A percentile compares a stretch with the other conserved stretches of the same genome.
Evolutionary conservation across 2,113 vertebrate species (phyloP).

Genomic region (Ptilonorhynchus violaceus): DNA sequence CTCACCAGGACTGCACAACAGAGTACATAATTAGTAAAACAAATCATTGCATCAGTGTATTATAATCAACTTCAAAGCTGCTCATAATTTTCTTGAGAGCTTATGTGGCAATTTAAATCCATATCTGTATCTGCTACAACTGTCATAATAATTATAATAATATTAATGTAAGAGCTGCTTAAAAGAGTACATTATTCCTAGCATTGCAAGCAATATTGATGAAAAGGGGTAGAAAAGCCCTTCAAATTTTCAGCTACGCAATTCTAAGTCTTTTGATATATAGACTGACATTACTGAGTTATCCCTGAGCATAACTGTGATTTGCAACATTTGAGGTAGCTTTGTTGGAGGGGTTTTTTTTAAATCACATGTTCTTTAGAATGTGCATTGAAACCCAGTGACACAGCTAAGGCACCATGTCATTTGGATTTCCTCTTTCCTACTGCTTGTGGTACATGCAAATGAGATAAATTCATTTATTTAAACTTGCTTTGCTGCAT

Average conservation of each 20-base stretch:
- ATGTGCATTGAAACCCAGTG: background rate
- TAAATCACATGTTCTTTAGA: background rate
- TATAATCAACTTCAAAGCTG: background rate
- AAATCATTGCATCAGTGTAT: background rate
- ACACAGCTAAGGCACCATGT: background rate
- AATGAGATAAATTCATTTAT: background rate
- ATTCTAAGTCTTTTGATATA: background rate
- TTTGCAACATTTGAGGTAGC: background rate
- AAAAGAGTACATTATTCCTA: background rate
- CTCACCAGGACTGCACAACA: background rate
- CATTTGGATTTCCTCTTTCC: background rate
- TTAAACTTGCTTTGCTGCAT: background rate
- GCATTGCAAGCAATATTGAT: background rate
- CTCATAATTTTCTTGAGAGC: background rate
- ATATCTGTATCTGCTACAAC: background rate
- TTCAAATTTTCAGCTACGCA: background rate
- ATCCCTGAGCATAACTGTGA: background rate
- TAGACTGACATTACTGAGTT: background rate
- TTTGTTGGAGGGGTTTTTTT: rapidly evolving
- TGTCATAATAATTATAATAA: background rate
- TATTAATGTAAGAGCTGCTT: background rate
- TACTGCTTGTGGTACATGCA: no score
- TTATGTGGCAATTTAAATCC: background rate
- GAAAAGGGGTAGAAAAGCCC: background rate
- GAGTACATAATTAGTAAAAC: background rate